Percentiles rank a stretch among this genome's conserved stretches.
phyloP scores from a whole-genome alignment of 2,113 vertebrate genomes.

The Amazona vittata region DNA sequence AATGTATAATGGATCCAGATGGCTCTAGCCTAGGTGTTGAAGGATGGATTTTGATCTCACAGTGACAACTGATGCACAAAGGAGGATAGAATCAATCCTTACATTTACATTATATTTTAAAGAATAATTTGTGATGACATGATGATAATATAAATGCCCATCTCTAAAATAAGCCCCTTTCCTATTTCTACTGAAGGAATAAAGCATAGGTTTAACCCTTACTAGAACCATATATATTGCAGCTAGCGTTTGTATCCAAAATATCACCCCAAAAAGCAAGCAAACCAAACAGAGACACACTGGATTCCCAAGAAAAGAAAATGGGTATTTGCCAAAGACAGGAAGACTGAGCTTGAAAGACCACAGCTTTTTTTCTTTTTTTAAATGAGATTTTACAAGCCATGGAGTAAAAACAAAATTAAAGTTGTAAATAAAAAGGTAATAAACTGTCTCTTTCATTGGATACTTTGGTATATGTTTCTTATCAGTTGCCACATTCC shows the following conservation, averaged over 20 bases:
- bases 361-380: not conserved
- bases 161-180: not conserved
- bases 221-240: not conserved
- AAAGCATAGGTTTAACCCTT: not conserved
- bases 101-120: not conserved
- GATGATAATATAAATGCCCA: not conserved
- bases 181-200: not conserved
- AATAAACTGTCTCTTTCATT: constrained; percentile 69
- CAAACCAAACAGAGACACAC: not conserved
- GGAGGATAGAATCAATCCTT: not conserved
- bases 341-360: not conserved
- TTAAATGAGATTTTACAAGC: constrained; percentile 53
- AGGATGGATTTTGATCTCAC: not conserved
- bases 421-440: constrained; percentile 70
- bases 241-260: not conserved
- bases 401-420: constrained; percentile 39
- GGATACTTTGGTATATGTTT: constrained; percentile 43
- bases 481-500: constrained; percentile 60
- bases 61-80: not conserved
- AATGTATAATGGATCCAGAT: constrained; percentile 39
- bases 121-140: not conserved
- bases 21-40: not conserved
- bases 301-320: not conserved
- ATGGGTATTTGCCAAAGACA: not conserved
- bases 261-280: not conserved